These are phyloP conservation scores for Furcifer pardalis DNA, from an alignment of 2,797 vertebrate species.

Conservation along the genomic window DNA sequence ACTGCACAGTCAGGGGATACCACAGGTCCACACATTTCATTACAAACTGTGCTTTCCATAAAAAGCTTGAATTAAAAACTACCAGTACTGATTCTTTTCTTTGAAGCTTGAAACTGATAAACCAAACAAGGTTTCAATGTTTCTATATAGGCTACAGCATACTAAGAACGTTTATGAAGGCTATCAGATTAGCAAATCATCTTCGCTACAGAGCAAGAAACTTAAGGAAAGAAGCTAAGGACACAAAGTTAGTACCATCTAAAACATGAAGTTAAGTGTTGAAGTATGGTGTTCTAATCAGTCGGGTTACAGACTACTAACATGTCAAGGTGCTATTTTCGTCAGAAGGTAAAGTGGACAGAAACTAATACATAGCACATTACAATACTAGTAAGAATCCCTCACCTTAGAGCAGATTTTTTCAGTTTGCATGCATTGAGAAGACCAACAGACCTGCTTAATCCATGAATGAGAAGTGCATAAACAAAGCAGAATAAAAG, in stretches of 20 bases:
- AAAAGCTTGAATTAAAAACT: neutral
- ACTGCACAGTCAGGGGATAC: neutral
- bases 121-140: neutral
- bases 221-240: slow-evolving; percentile 36
- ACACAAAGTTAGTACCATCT: neutral
- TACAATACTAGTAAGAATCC: slow-evolving; percentile 47
- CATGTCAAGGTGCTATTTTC: slow-evolving; percentile 7
- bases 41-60: neutral
- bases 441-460: slow-evolving; percentile 74
- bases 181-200: neutral
- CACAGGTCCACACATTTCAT: neutral
- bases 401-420: slow-evolving; percentile 68
- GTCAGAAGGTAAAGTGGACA: slow-evolving; percentile 10
- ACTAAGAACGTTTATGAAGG: neutral
- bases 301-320: neutral
- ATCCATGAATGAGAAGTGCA: slow-evolving; percentile 65
- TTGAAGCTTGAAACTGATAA: neutral
- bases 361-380: slow-evolving; percentile 29
- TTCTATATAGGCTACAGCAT: neutral
- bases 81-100: neutral
- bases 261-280: neutral
- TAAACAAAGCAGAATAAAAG: slow-evolving; percentile 68
- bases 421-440: slow-evolving; percentile 69
- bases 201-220: neutral
- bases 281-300: neutral